phyloP scores from a whole-genome alignment of 1,140 invertebrate species.

The Danaus plexippus region DNA sequence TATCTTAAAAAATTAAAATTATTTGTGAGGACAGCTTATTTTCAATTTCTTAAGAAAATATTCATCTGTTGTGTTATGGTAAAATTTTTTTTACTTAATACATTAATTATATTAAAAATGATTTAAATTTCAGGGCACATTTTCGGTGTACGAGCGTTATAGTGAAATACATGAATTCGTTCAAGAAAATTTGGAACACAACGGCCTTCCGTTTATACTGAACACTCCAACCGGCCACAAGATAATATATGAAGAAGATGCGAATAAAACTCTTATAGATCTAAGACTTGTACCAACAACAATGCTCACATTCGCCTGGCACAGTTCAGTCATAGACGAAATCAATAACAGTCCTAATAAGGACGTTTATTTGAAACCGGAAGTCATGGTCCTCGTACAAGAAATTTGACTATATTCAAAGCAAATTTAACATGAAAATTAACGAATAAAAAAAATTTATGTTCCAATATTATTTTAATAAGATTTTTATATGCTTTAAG shows the following conservation, averaged over 20 bases:
- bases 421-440: slow-evolving; percentile 3
- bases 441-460: not conserved
- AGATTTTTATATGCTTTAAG: slow-evolving; percentile 11
- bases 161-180: slow-evolving; percentile 81
- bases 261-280: slow-evolving; percentile 77
- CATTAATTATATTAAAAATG: slow-evolving; percentile 1
- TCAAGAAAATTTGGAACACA: slow-evolving; percentile 78
- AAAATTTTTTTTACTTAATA: not conserved
- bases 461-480: not conserved
- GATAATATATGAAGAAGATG: slow-evolving; percentile 73
- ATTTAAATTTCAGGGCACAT: slow-evolving; percentile 78
- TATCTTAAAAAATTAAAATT: no score
- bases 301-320: slow-evolving; percentile 79
- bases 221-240: slow-evolving; percentile 76
- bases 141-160: slow-evolving; percentile 84
- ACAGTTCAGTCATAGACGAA: slow-evolving; percentile 65
- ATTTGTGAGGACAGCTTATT: no score
- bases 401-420: slow-evolving; percentile 59
- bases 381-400: slow-evolving; percentile 80
- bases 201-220: slow-evolving; percentile 77
- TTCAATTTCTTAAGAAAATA: no score
- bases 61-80: no score
- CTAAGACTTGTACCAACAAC: slow-evolving; percentile 82
- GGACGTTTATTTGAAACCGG: slow-evolving; percentile 79
- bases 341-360: slow-evolving; percentile 69